Conservation (phyloP, 2,113 vertebrate genomes). For the Plecturocebus donacophilus region DNA sequence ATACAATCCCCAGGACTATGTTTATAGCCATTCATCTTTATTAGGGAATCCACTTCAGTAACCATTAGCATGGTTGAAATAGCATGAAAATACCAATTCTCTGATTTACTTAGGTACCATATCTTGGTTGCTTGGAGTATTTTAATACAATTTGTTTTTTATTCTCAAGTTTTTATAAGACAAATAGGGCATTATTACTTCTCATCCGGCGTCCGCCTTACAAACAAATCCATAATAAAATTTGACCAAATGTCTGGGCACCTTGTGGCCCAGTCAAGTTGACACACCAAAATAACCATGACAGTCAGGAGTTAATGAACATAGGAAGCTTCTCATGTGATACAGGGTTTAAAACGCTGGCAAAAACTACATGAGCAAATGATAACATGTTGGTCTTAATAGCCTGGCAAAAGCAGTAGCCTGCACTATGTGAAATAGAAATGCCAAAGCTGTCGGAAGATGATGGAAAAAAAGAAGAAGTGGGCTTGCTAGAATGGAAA, state of each 20-base stretch:
- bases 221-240: neutral
- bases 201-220: too few relatives aligned
- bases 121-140: neutral
- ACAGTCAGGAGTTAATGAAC: neutral
- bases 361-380: neutral
- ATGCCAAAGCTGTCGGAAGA: neutral
- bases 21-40: neutral
- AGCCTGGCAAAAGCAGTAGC: neutral
- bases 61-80: neutral
- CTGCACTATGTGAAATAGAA: neutral
- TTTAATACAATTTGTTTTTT: neutral
- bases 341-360: neutral
- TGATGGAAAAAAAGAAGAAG: neutral
- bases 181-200: neutral
- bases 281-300: neutral
- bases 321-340: neutral
- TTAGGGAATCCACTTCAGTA: neutral
- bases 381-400: neutral
- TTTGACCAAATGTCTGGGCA: neutral
- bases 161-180: neutral
- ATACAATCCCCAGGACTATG: neutral
- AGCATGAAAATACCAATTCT: neutral
- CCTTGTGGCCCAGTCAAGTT: neutral
- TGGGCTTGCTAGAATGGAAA: neutral
- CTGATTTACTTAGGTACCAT: neutral